A percentile compares a stretch with the other conserved stretches of the same genome.
Conservation (phyloP, 2,888 invertebrate genomes). For the Pachymerium ferrugineum region DNA sequence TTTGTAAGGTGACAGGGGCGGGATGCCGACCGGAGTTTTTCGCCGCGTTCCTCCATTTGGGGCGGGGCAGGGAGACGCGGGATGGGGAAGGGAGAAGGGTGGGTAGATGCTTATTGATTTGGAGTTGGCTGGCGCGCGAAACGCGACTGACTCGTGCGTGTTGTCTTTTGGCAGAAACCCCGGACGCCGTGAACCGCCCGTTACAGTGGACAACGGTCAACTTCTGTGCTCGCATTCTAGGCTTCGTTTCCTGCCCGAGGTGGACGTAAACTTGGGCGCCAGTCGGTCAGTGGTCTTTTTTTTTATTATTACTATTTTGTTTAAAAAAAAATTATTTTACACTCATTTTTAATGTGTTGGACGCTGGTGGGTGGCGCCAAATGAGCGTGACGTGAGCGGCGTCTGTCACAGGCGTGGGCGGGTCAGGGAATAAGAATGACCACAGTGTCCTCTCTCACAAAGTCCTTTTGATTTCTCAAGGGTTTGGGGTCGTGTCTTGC, state of each 20-base stretch:
- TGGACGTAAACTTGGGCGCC: conserved; percentile 38
- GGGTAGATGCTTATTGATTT: conserved; percentile 21
- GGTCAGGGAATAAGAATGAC: conserved; percentile 20
- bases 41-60: background rate
- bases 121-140: conserved; percentile 19
- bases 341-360: conserved; percentile 22
- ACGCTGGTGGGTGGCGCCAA: conserved; percentile 27
- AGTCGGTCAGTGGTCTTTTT: conserved; percentile 37
- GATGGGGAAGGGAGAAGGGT: conserved; percentile 22
- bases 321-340: conserved; percentile 22
- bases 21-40: background rate
- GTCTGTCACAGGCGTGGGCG: conserved; percentile 17
- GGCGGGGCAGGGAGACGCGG: conserved; percentile 24
- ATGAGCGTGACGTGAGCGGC: conserved; percentile 5
- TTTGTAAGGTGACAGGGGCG: conserved; percentile 20
- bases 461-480: conserved; percentile 20
- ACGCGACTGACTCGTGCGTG: conserved; percentile 15
- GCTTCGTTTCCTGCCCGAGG: conserved; percentile 36
- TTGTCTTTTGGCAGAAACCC: conserved; percentile 41
- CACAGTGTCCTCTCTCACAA: conserved; percentile 16
- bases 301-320: background rate
- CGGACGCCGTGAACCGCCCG: conserved; percentile 39
- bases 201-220: conserved; percentile 40
- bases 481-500: conserved; percentile 17
- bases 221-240: conserved; percentile 45